phyloP scores from a whole-genome alignment of 2,888 invertebrate genomes.

The Melanchra persicariae region DNA sequence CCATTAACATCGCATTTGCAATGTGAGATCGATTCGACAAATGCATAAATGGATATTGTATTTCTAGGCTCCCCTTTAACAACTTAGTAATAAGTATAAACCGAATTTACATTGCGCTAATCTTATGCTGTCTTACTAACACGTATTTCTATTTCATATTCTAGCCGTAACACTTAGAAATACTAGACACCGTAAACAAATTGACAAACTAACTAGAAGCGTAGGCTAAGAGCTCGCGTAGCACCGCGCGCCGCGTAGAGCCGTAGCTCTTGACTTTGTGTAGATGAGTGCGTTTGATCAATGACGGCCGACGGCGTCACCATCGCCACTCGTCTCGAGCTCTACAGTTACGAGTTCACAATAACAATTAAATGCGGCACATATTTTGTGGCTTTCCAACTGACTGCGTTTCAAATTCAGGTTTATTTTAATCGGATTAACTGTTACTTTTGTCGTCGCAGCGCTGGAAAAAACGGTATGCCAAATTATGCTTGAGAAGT shows the following conservation, averaged over 20 bases:
- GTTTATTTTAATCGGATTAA: slow-evolving; percentile 82
- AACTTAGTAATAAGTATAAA: background rate
- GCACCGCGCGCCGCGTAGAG: slow-evolving; percentile 61
- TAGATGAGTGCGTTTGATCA: slow-evolving; percentile 68
- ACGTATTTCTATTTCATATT: background rate
- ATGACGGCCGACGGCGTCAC: slow-evolving; percentile 54
- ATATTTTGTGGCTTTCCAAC: slow-evolving; percentile 75
- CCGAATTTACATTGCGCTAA: background rate
- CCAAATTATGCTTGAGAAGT: slow-evolving; percentile 89
- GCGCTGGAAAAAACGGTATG: slow-evolving; percentile 86
- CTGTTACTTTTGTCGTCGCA: slow-evolving; percentile 82
- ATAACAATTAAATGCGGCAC: slow-evolving; percentile 73
- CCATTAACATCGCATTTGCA: slow-evolving; percentile 22
- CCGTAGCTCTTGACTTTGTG: slow-evolving; percentile 69
- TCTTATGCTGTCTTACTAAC: background rate
- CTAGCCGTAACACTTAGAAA: slow-evolving; percentile 8
- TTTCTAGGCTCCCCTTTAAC: too few relatives aligned
- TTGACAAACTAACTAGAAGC: slow-evolving; percentile 30
- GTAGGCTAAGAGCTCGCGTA: slow-evolving; percentile 68
- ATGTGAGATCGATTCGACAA: slow-evolving; percentile 15
- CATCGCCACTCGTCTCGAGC: slow-evolving; percentile 50
- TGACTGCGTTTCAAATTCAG: slow-evolving; percentile 76
- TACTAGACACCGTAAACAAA: slow-evolving; percentile 12
- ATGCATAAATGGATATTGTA: background rate
- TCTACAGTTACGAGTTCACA: slow-evolving; percentile 65